Evolutionary conservation across 2,888 invertebrate species (phyloP), one percentile per base, ranked within the genome.

Genomic region (Aphodius granarius): DNA sequence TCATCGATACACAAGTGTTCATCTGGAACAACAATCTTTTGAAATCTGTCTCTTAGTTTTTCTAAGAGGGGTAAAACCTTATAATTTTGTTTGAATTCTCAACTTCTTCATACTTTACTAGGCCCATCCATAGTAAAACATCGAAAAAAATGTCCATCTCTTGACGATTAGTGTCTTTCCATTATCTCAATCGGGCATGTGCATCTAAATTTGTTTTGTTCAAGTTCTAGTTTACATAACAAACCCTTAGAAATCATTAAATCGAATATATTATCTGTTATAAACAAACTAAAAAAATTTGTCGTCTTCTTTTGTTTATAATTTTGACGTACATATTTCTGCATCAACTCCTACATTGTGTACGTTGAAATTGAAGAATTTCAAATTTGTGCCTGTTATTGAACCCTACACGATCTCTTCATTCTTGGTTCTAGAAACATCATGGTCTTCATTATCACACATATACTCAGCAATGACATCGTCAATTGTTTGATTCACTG

Each of bases 1-100:
- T 79, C 80, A 70, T 79, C 82, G 18, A 81, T 81, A 77, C 75
- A 79, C 73, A 80, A 66, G 66, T 76, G 78, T 81, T 68, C 75
- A 68, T 73, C 78, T 64, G 81, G 80, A 62, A 73, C 22, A 73
- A 79, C 21, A 19, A 19, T 20, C 20, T 20, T 15, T 20, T 19
- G 21, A 66, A 21, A 19, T 19, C 21, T 66, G 15, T 21, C 21
- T 20, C 15, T 66, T 21, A 66, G 19, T 19, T 20, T 66, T 19
- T 43, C 43, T 43, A 43, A 43, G 43, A 43, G 43, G 1, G 43
- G 43, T 13, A 43, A 43, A 43, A 43, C 0, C 43, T 43, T 43
- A 43, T 43, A 43, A 43, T 43, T 43, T 13, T 43, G 3, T 13
- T 43, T 43, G 43, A 3, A 13, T 43, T 43, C 43, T 43, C 43